A percentile compares a stretch with the other conserved stretches of the same genome.
Conservation (phyloP, 2,797 vertebrate genomes). For the Kryptopterus vitreolus region DNA sequence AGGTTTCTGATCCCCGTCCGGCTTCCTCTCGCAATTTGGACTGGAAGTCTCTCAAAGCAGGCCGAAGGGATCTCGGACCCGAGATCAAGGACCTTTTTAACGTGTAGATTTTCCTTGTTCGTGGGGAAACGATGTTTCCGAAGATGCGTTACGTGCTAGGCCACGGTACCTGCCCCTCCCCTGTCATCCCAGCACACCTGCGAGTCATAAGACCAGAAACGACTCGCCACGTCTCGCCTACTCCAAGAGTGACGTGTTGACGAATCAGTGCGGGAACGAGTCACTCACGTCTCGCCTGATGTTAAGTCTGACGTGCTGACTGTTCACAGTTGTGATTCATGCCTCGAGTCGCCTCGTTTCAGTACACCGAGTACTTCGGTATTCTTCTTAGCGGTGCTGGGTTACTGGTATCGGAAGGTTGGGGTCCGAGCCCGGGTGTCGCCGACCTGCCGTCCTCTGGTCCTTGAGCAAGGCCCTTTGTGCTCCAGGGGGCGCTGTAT, state of each 20-base stretch:
- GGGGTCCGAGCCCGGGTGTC: too few species aligned
- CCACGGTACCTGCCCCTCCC: not conserved
- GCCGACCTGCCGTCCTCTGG: too few species aligned
- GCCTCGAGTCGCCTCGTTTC: not conserved
- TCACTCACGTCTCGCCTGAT: not conserved
- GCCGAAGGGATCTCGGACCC: too few species aligned
- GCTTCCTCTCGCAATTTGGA: not conserved
- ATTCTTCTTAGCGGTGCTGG: too few species aligned
- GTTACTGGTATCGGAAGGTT: too few species aligned
- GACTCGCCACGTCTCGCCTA: constrained; percentile 12
- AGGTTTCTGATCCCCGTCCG: not conserved
- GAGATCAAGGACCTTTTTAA: too few species aligned
- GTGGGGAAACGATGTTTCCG: not conserved
- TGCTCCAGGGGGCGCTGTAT: too few species aligned
- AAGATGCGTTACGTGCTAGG: not conserved
- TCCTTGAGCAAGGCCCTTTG: too few species aligned
- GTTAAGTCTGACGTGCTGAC: constrained; percentile 7
- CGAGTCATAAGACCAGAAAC: constrained; percentile 16
- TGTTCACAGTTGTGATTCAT: constrained; percentile 3
- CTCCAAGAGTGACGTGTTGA: constrained; percentile 32
- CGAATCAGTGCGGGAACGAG: constrained; percentile 31
- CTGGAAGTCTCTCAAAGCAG: too few species aligned
- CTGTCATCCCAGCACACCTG: not conserved
- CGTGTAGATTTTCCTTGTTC: not conserved
- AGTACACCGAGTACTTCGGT: too few species aligned